phyloP scores from a whole-genome alignment of 1,140 invertebrate genomes.

The Panagrolaimus sp. region DNA sequence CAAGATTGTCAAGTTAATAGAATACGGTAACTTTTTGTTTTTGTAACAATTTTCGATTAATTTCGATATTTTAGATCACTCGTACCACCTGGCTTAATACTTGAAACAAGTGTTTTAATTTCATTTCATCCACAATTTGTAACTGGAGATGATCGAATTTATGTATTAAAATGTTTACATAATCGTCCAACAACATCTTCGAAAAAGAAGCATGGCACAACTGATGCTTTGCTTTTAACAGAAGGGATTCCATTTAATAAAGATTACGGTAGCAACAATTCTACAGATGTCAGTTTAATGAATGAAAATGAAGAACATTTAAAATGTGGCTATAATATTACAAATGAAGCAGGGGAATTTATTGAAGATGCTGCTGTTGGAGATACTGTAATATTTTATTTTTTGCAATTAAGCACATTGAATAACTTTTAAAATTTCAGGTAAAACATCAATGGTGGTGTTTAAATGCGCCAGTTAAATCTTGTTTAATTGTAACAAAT shows the following conservation, averaged over 20 bases:
- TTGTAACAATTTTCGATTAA: background rate
- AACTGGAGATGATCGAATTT: constrained; percentile 32
- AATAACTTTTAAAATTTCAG: constrained; percentile 19
- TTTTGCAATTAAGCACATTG: too few species aligned
- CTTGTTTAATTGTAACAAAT: constrained; percentile 36
- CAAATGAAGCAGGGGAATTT: background rate
- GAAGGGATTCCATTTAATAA: background rate
- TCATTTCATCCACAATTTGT: constrained; percentile 43
- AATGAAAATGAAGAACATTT: constrained; percentile 1
- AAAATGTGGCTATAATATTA: background rate
- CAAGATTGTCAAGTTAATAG: constrained; percentile 34
- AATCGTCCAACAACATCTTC: constrained; percentile 10
- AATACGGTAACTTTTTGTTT: constrained; percentile 22
- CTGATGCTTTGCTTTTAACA: background rate
- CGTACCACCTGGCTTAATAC: constrained; percentile 31
- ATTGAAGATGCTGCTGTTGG: background rate
- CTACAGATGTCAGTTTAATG: background rate
- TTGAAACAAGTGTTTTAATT: constrained; percentile 38
- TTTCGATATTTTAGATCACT: constrained; percentile 20
- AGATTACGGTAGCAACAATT: background rate
- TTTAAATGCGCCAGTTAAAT: constrained; percentile 6
- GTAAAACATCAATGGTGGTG: constrained; percentile 36
- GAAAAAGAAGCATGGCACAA: background rate
- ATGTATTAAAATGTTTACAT: constrained; percentile 35
- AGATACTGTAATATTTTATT: background rate